Conservation (phyloP, 2,797 vertebrate species). For the Oreochromis mossambicus region DNA sequence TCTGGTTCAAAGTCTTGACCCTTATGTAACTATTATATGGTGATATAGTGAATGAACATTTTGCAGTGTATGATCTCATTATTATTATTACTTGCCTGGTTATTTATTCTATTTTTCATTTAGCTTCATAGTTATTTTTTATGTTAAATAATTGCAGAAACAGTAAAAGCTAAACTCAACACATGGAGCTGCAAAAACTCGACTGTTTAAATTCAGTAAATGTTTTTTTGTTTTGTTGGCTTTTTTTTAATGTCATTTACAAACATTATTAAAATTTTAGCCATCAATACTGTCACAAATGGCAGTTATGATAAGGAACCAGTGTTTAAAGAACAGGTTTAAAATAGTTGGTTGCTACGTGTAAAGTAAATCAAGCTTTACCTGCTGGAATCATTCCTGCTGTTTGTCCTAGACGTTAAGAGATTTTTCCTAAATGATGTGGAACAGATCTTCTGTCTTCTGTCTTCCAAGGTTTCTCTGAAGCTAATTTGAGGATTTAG, state of each 20-base stretch:
- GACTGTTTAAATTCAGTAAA: background rate
- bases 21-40: background rate
- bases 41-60: background rate
- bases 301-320: background rate
- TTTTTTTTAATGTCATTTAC: background rate
- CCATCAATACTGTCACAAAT: background rate
- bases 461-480: background rate
- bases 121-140: background rate
- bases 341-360: background rate
- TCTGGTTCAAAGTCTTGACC: background rate
- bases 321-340: too few relatives aligned
- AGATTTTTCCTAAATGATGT: background rate
- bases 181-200: background rate
- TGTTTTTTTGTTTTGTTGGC: background rate
- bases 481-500: background rate
- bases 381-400: background rate
- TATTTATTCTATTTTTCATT: background rate
- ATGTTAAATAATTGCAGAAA: background rate
- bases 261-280: background rate
- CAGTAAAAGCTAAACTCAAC: background rate
- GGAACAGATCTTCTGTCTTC: background rate
- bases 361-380: background rate
- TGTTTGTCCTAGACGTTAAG: background rate
- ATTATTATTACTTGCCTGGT: background rate
- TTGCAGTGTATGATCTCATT: background rate